Evolutionary conservation across 2,797 vertebrate species (phyloP).

Genomic region (Nothura maculosa): DNA sequence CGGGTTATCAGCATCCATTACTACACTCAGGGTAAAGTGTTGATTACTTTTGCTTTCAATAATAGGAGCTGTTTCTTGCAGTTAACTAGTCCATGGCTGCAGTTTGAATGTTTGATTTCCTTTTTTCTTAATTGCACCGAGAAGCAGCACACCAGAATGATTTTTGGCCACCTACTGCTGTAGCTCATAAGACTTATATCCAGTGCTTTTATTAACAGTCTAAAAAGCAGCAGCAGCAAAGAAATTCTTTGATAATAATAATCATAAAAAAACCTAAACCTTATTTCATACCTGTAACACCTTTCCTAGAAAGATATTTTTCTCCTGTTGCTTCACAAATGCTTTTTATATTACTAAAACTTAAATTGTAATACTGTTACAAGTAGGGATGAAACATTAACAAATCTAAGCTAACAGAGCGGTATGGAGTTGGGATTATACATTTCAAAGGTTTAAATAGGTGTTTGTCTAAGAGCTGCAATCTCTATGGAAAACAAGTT

Average conservation of each 20-base stretch:
- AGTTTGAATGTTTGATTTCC: slow-evolving; percentile 54
- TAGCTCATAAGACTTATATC: slow-evolving; percentile 32
- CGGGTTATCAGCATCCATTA: slow-evolving; percentile 12
- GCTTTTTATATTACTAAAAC: slow-evolving; percentile 67
- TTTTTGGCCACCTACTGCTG: slow-evolving; percentile 37
- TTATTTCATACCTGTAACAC: slow-evolving; percentile 49
- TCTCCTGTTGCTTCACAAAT: slow-evolving; percentile 36
- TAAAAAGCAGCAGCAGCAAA: slow-evolving; percentile 25
- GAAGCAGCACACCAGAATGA: slow-evolving; percentile 45
- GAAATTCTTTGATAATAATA: slow-evolving; percentile 38
- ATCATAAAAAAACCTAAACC: background rate
- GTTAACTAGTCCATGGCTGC: slow-evolving; percentile 40
- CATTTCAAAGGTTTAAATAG: slow-evolving; percentile 74
- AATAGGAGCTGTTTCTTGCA: background rate
- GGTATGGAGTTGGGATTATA: slow-evolving; percentile 68
- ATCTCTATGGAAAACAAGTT: slow-evolving; percentile 72
- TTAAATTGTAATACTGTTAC: slow-evolving; percentile 65
- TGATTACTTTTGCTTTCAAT: slow-evolving; percentile 44
- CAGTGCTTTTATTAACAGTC: slow-evolving; percentile 44
- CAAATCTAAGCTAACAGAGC: slow-evolving; percentile 36
- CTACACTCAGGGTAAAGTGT: background rate
- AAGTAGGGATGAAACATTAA: slow-evolving; percentile 70
- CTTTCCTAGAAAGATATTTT: slow-evolving; percentile 37
- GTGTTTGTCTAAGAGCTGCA: slow-evolving; percentile 66
- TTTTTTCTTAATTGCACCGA: slow-evolving; percentile 44